These are phyloP conservation scores for Pangasius sanitwongsei DNA, from an alignment of 2,797 vertebrate species.

Conservation along the genomic window DNA sequence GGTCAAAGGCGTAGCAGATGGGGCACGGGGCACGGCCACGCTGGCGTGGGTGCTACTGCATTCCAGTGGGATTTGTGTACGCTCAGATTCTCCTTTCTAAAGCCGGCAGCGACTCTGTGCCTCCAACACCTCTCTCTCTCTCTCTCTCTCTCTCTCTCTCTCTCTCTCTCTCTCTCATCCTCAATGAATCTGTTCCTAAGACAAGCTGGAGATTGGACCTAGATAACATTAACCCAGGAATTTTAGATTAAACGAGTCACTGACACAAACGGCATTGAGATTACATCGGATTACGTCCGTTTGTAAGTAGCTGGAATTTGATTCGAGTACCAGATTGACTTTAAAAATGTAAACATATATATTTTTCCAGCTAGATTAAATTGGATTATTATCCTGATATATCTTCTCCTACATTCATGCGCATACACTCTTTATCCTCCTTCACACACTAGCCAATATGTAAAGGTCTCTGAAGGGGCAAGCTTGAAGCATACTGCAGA, in stretches of 20 bases:
- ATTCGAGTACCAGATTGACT: not conserved
- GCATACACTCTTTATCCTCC: conserved; percentile 28
- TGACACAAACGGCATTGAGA: not conserved
- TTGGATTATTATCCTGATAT: conserved; percentile 4
- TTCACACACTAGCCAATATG: conserved; percentile 21
- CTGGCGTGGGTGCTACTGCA: conserved; percentile 34
- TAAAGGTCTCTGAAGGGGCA: conserved; percentile 21
- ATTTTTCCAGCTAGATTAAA: conserved; percentile 6
- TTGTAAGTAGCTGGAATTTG: conserved; percentile 9
- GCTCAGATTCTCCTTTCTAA: conserved; percentile 17
- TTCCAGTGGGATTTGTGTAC: conserved; percentile 45
- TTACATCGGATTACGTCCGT: not conserved
- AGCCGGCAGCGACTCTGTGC: not conserved
- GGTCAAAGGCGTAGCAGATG: conserved; percentile 43
- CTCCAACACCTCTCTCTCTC: not conserved
- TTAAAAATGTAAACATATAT: not conserved
- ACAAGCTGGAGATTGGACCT: not conserved
- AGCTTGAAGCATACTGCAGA: conserved; percentile 33
- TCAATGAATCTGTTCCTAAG: not conserved
- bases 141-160: not conserved
- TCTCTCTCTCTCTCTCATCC: not conserved
- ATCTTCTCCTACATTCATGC: not conserved
- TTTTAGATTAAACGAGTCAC: conserved; percentile 16
- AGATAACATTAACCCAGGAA: conserved; percentile 14
- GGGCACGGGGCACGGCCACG: conserved; percentile 13